phyloP scores from a whole-genome alignment of 2,797 vertebrate genomes.

The Sylvilagus floridanus region DNA sequence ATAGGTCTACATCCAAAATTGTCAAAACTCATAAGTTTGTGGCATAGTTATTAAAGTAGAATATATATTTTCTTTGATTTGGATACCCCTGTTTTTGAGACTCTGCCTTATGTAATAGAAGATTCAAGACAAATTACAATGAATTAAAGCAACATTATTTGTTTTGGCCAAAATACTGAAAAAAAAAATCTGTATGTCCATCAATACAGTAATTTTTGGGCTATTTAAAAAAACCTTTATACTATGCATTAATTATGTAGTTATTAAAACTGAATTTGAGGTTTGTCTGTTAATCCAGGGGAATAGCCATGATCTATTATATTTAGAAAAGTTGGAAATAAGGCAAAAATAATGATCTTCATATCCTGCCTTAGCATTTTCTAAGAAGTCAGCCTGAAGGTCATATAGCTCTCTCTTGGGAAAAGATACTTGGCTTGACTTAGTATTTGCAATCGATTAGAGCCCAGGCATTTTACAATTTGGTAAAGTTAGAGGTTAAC shows the following conservation, averaged over 20 bases:
- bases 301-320: background rate
- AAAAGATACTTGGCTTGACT: background rate
- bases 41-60: constrained; percentile 1
- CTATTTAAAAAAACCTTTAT: constrained; percentile 38
- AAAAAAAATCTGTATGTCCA: background rate
- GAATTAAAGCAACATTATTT: constrained; percentile 25
- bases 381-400: background rate
- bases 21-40: background rate
- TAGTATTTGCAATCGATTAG: background rate
- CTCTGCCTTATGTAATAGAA: constrained; percentile 14
- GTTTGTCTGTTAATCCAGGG: background rate
- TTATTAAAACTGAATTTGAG: constrained; percentile 35
- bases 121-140: background rate
- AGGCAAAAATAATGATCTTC: constrained; percentile 3
- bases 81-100: background rate
- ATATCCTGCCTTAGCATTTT: background rate
- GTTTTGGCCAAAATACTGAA: background rate
- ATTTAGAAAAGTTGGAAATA: constrained; percentile 59
- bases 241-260: background rate
- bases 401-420: background rate
- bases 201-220: background rate
- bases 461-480: constrained; percentile 13
- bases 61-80: constrained; percentile 11
- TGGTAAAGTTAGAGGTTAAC: background rate
- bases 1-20: background rate